Percentiles rank a stretch among this genome's conserved stretches.
Evolutionary conservation across 2,113 vertebrate genomes (phyloP).

Genomic region (Capreolus pygargus): DNA sequence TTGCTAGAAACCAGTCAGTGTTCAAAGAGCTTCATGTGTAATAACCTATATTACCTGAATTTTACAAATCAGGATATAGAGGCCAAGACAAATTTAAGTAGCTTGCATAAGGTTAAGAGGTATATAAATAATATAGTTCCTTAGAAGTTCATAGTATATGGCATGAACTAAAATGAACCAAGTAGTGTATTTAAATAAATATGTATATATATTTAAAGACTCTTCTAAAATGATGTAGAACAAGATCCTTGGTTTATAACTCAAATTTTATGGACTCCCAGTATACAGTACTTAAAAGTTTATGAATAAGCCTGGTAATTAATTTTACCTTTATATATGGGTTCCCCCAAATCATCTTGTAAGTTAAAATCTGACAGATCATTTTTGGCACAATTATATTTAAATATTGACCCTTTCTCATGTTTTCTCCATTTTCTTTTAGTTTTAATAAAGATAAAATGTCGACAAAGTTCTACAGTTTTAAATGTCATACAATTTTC

Average conservation of each 20-base stretch:
- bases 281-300: not conserved
- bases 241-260: not conserved
- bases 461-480: not conserved
- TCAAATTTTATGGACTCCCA: not conserved
- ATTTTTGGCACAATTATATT: not conserved
- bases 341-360: not conserved
- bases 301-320: not conserved
- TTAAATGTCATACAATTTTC: conserved; percentile 77
- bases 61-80: not conserved
- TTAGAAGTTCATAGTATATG: not conserved
- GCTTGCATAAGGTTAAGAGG: not conserved
- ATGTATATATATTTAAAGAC: not conserved
- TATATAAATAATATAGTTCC: not conserved
- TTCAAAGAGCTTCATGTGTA: not conserved
- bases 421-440: conserved; percentile 16
- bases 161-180: not conserved
- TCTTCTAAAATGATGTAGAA: not conserved
- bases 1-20: not conserved
- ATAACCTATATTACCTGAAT: not conserved
- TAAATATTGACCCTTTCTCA: not conserved
- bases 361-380: not conserved
- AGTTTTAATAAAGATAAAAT: conserved; percentile 25
- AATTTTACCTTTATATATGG: not conserved
- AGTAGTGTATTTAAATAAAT: not conserved
- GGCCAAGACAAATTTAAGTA: not conserved